Base-by-base conservation (phyloP, 2,797 vertebrate genomes). In the Dallia pectoralis region DNA sequence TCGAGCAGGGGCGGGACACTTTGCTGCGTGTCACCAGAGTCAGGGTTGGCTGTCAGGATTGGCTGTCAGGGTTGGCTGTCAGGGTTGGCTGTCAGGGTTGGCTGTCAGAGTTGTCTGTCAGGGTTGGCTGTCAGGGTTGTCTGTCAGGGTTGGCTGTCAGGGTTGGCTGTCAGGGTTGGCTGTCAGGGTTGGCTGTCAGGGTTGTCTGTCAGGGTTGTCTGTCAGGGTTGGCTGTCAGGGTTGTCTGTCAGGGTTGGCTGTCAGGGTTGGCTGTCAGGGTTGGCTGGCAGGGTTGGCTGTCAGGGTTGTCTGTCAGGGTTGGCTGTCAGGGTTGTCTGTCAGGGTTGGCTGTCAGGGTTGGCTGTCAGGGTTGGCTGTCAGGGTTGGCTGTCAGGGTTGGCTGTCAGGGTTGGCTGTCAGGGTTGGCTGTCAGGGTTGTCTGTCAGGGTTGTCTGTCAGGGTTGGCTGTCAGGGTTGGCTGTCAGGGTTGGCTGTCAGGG, bases 251-350 rank as follows among this genome's bases (percentile, higher is more conserved):
- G 85, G 87, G 87, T 86, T 84, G 86, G 85, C 75, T 80, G 85
- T 84, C 87, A 87, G 85, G 87, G 87, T 86, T 84, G 86, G 85
- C 75, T 80, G 85, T 84, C 87, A 87, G 85, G 87, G 87, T 86
- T 84, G 86, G 85, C 75, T 80, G 80, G n/a, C n/a, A n/a, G n/a
- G n/a, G n/a, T n/a, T n/a, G n/a, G n/a, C n/a, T n/a, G n/a, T n/a
- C n/a, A n/a, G n/a, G n/a, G n/a, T n/a, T n/a, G n/a, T n/a, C n/a
- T n/a, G 85, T 84, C 87, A 87, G 85, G 87, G 87, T 86, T 84
- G 86, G 85, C 75, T 80, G 80, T n/a, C n/a, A n/a, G n/a, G n/a
- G n/a, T n/a, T n/a, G n/a, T n/a, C n/a, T n/a, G 85, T 84, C 87
- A 87, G 85, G 87, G 87, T 86, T 84, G 86, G 85, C 75, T 80